A percentile compares a stretch with the other conserved stretches of the same genome.
Conservation (phyloP, 2,113 vertebrate species). For the Myotis lucifugus region DNA sequence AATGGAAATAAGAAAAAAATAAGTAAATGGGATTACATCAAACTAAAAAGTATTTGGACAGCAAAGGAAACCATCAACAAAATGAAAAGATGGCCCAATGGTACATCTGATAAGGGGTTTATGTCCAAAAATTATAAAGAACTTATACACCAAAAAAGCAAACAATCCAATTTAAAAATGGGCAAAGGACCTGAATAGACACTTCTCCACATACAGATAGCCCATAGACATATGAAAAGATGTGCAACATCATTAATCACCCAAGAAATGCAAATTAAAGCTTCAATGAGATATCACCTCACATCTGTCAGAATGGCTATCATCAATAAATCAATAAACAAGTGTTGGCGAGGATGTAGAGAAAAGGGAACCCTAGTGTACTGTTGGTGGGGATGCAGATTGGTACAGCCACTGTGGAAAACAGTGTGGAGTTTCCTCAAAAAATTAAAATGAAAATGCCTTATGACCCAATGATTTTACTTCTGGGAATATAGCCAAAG, state of each 20-base stretch:
- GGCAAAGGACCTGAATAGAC: not conserved
- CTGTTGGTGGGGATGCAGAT: not conserved
- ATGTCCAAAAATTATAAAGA: not conserved
- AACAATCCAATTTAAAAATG: not conserved
- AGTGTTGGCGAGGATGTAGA: not conserved
- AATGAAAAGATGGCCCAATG: not conserved
- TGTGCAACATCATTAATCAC: not conserved
- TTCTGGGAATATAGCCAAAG: not conserved
- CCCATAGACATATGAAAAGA: not conserved
- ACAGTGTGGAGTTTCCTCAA: not conserved
- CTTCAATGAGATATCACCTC: not conserved
- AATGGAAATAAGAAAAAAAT: too few species aligned
- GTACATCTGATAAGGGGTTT: not conserved
- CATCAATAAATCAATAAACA: not conserved
- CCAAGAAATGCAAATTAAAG: not conserved
- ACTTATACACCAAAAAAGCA: not conserved
- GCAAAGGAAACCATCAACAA: not conserved
- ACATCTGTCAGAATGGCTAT: not conserved
- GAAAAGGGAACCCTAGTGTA: too few species aligned
- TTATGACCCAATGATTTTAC: not conserved
- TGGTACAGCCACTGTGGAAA: not conserved
- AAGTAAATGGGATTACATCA: too few species aligned
- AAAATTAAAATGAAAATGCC: not conserved
- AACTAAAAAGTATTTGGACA: not conserved
- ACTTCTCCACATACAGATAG: not conserved